Evolutionary conservation across 2,888 invertebrate genomes (phyloP), one percentile per base, ranked within the genome.

Genomic region (Anthophora plumipes): DNA sequence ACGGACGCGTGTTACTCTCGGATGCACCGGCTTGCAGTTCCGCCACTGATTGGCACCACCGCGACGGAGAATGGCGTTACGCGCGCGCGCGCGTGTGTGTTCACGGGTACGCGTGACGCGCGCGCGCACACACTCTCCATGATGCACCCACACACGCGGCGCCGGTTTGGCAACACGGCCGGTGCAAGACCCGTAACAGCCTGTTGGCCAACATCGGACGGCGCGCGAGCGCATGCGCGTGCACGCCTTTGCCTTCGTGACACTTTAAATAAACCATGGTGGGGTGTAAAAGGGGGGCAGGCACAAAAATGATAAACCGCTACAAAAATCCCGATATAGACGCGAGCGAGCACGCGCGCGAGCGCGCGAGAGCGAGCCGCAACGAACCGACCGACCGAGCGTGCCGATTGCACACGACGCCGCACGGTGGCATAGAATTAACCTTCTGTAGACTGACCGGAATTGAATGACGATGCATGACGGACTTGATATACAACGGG

Each of bases 181-280:
- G 88, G 82, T 80, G 85, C 88, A 84, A 83, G 82, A 84, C 84
- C 86, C 84, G 86, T 83, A 88, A 86, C 86, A 87, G 87, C 82
- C 87, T 87, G 87, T 87, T 87, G 86, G 88, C 88, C 85, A 88
- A 87, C 87, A 86, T 87, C 81, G 74, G 67, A 64, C 55, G 48
- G 75, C 41, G 76, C 60, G 61, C 76, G 63, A 48, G 86, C 83
- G 83, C 83, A 80, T 78, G 85, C 84, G 84, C 76, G 76, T 77
- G 74, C 75, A 80, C 85, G 81, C 83, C 86, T 86, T 82, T 57
- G 82, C 75, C 78, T 84, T 69, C 86, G 87, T 88, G 86, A 87
- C 88, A 88, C 88, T 87, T 87, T 84, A 87, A 88, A 87, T 86
- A 88, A 88, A 88, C 83, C 82, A 80, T 77, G 86, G 78, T 77